Conservation (phyloP, 2,113 vertebrate species). For the Jacana jacana region DNA sequence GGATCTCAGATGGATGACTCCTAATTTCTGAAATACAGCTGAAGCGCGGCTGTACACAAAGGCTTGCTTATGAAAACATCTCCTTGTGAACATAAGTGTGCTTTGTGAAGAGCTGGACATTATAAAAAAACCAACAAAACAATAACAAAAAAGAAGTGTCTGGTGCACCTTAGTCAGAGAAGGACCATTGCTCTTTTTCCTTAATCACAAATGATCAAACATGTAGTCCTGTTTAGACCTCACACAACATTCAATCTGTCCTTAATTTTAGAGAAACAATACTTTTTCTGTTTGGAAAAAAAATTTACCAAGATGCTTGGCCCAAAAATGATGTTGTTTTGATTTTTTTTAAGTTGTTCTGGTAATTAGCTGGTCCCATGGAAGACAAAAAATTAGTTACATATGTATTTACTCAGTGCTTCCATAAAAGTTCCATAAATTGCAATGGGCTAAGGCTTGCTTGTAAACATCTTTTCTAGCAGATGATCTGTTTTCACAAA, state of each 20-base stretch:
- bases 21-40: constrained; percentile 54
- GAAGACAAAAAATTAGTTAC: neutral
- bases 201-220: accelerated
- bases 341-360: neutral
- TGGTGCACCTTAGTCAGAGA: neutral
- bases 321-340: neutral
- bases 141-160: neutral
- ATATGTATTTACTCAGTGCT: neutral
- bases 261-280: constrained; percentile 29
- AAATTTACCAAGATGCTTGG: neutral
- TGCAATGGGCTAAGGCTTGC: neutral
- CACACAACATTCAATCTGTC: neutral
- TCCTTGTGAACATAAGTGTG: neutral
- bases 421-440: neutral
- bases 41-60: constrained; percentile 4
- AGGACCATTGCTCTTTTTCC: neutral
- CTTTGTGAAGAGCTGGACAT: constrained; percentile 14
- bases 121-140: neutral
- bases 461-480: neutral
- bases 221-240: neutral
- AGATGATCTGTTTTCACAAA: neutral
- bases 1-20: constrained; percentile 34
- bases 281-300: constrained; percentile 2
- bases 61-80: neutral
- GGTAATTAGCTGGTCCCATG: neutral